Evolutionary conservation across 2,888 invertebrate genomes (phyloP).

Genomic region (Helicoverpa assulta): DNA sequence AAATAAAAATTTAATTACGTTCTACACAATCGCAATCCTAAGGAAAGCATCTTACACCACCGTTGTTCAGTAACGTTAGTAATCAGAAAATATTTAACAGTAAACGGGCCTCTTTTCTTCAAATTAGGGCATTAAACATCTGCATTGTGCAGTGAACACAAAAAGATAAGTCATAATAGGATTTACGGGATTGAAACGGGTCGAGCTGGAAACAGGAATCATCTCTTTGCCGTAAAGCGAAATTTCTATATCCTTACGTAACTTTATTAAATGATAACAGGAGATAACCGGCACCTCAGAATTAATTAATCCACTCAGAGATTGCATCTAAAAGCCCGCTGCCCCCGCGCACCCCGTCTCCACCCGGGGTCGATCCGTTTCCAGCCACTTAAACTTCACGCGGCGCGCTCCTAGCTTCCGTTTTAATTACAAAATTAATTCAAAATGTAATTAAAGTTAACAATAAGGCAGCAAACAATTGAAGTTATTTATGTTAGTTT

Average conservation of each 20-base stretch:
- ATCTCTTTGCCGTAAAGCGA: slow-evolving; percentile 71
- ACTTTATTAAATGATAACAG: slow-evolving; percentile 90
- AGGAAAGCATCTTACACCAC: too few relatives aligned
- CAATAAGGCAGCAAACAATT: slow-evolving; percentile 91
- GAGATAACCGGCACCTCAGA: slow-evolving; percentile 90
- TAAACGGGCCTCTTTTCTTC: not conserved
- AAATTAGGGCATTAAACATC: not conserved
- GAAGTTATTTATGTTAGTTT: slow-evolving; percentile 91
- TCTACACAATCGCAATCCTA: too few relatives aligned
- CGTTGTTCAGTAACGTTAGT: too few relatives aligned
- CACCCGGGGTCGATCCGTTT: slow-evolving; percentile 87
- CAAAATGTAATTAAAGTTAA: slow-evolving; percentile 91
- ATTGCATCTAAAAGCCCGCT: slow-evolving; percentile 88
- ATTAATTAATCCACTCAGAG: slow-evolving; percentile 91
- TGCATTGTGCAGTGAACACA: slow-evolving; percentile 3
- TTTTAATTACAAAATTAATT: slow-evolving; percentile 91
- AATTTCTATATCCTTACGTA: slow-evolving; percentile 84
- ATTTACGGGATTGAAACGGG: slow-evolving; percentile 19
- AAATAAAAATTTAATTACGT: too few relatives aligned
- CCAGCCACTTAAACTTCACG: slow-evolving; percentile 91
- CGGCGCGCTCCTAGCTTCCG: slow-evolving; percentile 90
- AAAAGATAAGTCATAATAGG: slow-evolving; percentile 7
- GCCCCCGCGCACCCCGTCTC: slow-evolving; percentile 74
- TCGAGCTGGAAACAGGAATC: slow-evolving; percentile 57
- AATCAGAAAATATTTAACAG: too few relatives aligned